A percentile compares a stretch with the other conserved stretches of the same genome.
These are phyloP conservation scores for Eurytoma californica DNA, from an alignment of 2,888 invertebrate species.

Conservation along the genomic window DNA sequence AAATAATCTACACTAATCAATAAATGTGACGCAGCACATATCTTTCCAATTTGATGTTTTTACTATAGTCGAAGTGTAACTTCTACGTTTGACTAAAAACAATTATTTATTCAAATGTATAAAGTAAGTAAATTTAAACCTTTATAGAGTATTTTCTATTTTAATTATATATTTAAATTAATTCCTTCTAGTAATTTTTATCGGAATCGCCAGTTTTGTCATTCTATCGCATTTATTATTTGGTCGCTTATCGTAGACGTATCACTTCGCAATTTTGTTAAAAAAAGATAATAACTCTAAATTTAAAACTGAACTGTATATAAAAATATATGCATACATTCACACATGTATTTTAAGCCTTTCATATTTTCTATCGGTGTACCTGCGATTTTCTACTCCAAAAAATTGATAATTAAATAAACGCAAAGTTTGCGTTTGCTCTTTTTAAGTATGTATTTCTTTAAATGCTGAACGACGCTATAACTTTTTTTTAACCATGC, in stretches of 20 bases:
- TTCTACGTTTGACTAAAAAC: not conserved
- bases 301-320: not conserved
- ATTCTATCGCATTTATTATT: not conserved
- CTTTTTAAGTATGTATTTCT: slow-evolving; percentile 21
- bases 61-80: slow-evolving; percentile 45
- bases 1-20: slow-evolving; percentile 61
- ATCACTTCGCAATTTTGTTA: slow-evolving; percentile 27
- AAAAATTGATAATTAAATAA: not conserved
- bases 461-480: slow-evolving; percentile 8
- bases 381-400: not conserved
- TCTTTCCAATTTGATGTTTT: slow-evolving; percentile 70
- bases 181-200: too few species aligned
- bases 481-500: slow-evolving; percentile 2
- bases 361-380: not conserved
- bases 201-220: not conserved
- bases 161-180: too few species aligned
- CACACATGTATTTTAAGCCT: too few species aligned
- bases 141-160: too few species aligned
- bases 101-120: too few species aligned
- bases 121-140: too few species aligned
- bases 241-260: not conserved
- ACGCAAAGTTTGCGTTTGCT: not conserved
- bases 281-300: not conserved
- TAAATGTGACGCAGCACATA: slow-evolving; percentile 67
- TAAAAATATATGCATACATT: not conserved